Evolutionary conservation across 2,888 invertebrate genomes (phyloP), one percentile per base, ranked within the genome.

Genomic region (Lottia gigantea): DNA sequence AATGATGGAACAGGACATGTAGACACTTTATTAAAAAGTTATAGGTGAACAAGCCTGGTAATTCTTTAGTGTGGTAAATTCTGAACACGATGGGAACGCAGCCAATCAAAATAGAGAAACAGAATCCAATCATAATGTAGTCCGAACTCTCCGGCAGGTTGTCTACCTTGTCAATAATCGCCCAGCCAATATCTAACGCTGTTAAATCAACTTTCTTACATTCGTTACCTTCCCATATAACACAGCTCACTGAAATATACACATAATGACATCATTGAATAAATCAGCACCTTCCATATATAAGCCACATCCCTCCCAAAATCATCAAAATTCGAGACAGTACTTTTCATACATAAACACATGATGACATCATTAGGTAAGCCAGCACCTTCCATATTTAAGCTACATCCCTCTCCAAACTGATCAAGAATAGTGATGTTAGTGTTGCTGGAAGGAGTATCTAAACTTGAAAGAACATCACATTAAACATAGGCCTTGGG

Each of bases 191-290:
- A 89, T 98, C 97, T 72, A 98, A 91, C 3, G 96, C 96, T 0
- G 96, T 95, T 77, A 98, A 91, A 88, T 97, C 96, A 0, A 95
- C 95, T 87, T 97, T 97, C 84, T 96, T 94, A 31, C 95, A 93
- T 75, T 96, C 95, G 11, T 94, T 92, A 46, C 93, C 92, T 85
- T 96, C 95, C 97, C 97, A 98, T 90, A 98, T 94, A 66, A 96
- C 95, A 87, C 97, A 98, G 83, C 95, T 96, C 74, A 97, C 97
- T 96, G 88, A 25, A 78, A 75, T 11, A 49, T 62, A 16, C 8
- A 40, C 40, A 11, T 2, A 6, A 31, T 40, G 40, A 40, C 40
- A 40, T 40, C 40, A 40, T 11, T 40, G 11, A 1, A 1, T 40
- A 31, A 2, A 31, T 31, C 31, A 31, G 6, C 40, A 40, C 40